These are phyloP conservation scores for Ariolimax columbianus DNA, from an alignment of 2,888 invertebrate species.

Conservation along the genomic window DNA sequence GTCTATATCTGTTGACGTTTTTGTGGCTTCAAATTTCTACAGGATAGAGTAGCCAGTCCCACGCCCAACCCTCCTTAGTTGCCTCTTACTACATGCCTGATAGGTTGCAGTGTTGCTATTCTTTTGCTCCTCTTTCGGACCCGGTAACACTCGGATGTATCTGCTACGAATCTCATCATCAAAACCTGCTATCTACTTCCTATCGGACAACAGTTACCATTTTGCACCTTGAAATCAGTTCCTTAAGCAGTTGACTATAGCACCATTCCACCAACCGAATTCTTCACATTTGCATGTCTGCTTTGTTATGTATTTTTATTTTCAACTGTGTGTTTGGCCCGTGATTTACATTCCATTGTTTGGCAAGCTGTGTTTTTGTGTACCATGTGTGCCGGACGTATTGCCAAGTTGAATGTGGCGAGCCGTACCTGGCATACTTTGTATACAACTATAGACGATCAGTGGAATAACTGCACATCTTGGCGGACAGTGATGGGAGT, in stretches of 20 bases:
- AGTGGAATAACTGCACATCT: not conserved
- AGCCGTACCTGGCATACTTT: slow-evolving; percentile 28
- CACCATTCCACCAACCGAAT: not conserved
- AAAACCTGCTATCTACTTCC: no score
- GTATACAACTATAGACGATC: slow-evolving; percentile 3
- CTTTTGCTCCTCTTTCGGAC: no score
- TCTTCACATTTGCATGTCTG: slow-evolving; percentile 16
- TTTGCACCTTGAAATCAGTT: not conserved
- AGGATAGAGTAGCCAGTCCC: no score
- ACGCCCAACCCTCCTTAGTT: no score
- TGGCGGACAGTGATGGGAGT: not conserved
- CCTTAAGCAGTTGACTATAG: not conserved
- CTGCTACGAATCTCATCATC: no score
- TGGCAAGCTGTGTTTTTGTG: slow-evolving; percentile 20
- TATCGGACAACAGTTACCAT: no score
- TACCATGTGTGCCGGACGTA: slow-evolving; percentile 24
- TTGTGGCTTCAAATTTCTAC: no score
- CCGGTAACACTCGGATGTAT: no score
- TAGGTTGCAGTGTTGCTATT: no score
- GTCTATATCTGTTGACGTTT: no score
- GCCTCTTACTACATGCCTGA: no score
- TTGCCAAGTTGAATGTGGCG: slow-evolving; percentile 28
- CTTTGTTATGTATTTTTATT: not conserved
- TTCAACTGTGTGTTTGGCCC: slow-evolving; percentile 5
- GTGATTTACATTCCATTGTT: slow-evolving; percentile 24